Evolutionary conservation across 2,888 invertebrate species (phyloP).

Genomic region (Ochropacha duplaris): DNA sequence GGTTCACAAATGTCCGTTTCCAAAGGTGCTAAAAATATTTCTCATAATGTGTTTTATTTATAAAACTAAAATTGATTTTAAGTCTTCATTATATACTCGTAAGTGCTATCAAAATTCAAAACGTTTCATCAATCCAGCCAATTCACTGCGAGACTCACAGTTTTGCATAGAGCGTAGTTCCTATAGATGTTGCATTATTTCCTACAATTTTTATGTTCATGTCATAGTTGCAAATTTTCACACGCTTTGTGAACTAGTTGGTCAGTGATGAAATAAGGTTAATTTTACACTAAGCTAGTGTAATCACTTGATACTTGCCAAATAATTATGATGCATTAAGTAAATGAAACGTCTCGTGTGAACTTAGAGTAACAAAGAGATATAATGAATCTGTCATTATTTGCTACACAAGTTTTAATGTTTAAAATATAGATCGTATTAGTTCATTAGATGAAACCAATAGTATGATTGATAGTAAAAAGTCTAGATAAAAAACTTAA

Average conservation of each 20-base stretch:
- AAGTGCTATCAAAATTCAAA: too few species aligned
- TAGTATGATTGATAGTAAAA: background rate
- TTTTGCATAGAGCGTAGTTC: background rate
- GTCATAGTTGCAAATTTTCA: constrained; percentile 19
- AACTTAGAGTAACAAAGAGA: constrained; percentile 10
- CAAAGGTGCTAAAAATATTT: background rate
- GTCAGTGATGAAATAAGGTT: constrained; percentile 22
- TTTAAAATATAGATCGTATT: too few species aligned
- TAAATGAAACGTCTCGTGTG: constrained; percentile 23
- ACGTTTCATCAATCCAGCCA: background rate
- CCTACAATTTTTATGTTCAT: background rate
- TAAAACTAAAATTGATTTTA: too few species aligned
- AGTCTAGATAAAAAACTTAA: background rate
- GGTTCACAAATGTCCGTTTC: too few species aligned
- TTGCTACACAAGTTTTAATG: constrained; percentile 5
- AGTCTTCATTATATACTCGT: too few species aligned
- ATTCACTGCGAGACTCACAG: background rate
- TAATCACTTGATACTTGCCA: constrained; percentile 17
- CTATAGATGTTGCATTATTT: constrained; percentile 4
- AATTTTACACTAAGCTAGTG: constrained; percentile 17
- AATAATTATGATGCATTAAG: constrained; percentile 15
- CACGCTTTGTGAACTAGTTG: constrained; percentile 18
- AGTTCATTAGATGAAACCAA: too few species aligned
- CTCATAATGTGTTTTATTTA: background rate
- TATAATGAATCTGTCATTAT: constrained; percentile 21